A percentile compares a stretch with the other conserved stretches of the same genome.
phyloP scores from a whole-genome alignment of 2,888 invertebrate genomes.

The Conistra vaccinii region DNA sequence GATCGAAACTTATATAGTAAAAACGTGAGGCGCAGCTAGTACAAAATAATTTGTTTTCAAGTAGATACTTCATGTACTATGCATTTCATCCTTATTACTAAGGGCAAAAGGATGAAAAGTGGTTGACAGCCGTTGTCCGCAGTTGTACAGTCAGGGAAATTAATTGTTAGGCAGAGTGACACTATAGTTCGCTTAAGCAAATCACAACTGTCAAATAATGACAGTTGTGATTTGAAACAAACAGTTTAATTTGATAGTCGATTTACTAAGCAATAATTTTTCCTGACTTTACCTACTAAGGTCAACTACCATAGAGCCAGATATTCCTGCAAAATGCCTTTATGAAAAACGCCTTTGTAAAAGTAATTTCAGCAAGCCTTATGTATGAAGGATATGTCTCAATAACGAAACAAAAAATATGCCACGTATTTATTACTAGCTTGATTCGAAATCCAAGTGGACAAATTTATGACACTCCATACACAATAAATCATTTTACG shows the following conservation, averaged over 20 bases:
- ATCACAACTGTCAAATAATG: no score
- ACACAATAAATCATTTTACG: slow-evolving; percentile 87
- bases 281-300: not conserved
- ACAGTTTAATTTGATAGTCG: not conserved
- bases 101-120: no score
- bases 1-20: no score
- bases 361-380: not conserved
- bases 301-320: not conserved
- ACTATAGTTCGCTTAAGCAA: no score
- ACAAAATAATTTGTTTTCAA: not conserved
- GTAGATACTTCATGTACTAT: no score
- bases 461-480: slow-evolving; percentile 89
- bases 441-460: slow-evolving; percentile 85
- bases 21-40: no score
- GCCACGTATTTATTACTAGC: slow-evolving; percentile 82
- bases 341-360: not conserved
- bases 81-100: no score
- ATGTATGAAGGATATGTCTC: slow-evolving; percentile 39
- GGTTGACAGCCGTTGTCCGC: no score
- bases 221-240: not conserved
- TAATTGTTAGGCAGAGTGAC: no score
- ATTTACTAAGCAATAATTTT: not conserved
- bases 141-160: no score
- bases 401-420: slow-evolving; percentile 44
- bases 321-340: not conserved